phyloP scores from a whole-genome alignment of 2,888 invertebrate genomes.

The Carpatolechia fugitivella region DNA sequence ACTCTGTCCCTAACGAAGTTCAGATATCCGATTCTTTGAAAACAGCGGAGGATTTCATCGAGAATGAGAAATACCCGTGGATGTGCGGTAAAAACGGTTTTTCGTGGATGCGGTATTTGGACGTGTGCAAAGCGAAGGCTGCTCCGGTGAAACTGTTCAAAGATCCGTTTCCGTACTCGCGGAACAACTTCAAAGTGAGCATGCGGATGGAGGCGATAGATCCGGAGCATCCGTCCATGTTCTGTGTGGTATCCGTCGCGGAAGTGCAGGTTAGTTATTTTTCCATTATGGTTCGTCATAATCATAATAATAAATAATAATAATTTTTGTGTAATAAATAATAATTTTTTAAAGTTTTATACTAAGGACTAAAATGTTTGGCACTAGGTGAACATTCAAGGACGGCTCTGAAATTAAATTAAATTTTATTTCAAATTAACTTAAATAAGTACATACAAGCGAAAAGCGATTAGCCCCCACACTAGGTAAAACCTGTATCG shows the following conservation, averaged over 20 bases:
- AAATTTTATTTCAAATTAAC: too few species aligned
- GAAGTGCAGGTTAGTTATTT: conserved; percentile 76
- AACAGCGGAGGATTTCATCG: conserved; percentile 47
- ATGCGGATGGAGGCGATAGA: conserved; percentile 97
- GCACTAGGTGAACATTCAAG: too few species aligned
- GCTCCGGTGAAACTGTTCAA: conserved; percentile 89
- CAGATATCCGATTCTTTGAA: conserved; percentile 44
- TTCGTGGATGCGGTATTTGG: conserved; percentile 88
- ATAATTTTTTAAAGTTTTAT: too few species aligned
- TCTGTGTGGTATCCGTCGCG: conserved; percentile 92
- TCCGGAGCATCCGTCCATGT: conserved; percentile 92
- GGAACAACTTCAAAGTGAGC: conserved; percentile 89
- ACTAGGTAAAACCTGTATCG: too few species aligned
- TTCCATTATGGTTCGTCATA: too few species aligned
- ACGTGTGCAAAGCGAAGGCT: conserved; percentile 84
- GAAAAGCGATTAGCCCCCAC: too few species aligned
- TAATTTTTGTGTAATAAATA: too few species aligned
- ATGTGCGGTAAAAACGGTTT: conserved; percentile 85
- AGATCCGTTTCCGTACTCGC: conserved; percentile 86
- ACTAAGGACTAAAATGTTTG: too few species aligned
- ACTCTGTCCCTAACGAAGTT: conserved; percentile 42
- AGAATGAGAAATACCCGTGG: conserved; percentile 82
- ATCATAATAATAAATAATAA: too few species aligned
- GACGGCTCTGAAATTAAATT: too few species aligned
- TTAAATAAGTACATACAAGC: too few species aligned